phyloP scores from a whole-genome alignment of 2,113 vertebrate genomes.

The Hemicordylus capensis region DNA sequence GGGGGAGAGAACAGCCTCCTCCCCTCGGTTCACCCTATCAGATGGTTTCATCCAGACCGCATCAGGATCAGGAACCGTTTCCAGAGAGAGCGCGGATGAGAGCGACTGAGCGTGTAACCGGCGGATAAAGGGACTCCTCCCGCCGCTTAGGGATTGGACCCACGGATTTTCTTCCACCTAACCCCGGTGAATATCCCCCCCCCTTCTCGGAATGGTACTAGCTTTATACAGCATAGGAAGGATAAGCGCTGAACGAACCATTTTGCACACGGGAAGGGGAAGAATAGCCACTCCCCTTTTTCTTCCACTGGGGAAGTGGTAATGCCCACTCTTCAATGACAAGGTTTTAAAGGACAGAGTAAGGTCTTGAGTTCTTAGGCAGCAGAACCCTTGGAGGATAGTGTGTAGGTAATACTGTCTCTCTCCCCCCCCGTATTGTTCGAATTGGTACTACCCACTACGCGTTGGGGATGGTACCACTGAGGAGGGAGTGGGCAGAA shows the following conservation, averaged over 20 bases:
- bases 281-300: neutral
- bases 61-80: neutral
- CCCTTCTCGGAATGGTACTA: neutral
- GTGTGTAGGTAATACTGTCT: no score
- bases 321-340: neutral
- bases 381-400: neutral
- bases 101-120: neutral
- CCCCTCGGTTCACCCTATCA: neutral
- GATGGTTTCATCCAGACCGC: constrained; percentile 21
- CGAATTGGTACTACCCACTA: neutral
- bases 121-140: neutral
- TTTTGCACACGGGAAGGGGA: constrained; percentile 6
- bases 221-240: rapidly evolving
- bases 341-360: rapidly evolving
- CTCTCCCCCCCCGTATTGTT: neutral
- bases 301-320: neutral
- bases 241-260: neutral
- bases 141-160: neutral
- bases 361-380: rapidly evolving
- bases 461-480: neutral
- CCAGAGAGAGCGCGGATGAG: neutral
- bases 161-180: no score
- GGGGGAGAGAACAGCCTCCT: neutral
- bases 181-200: neutral
- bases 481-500: neutral